Conservation (phyloP, 2,888 invertebrate genomes). For the Oegoconia quadripuncta region DNA sequence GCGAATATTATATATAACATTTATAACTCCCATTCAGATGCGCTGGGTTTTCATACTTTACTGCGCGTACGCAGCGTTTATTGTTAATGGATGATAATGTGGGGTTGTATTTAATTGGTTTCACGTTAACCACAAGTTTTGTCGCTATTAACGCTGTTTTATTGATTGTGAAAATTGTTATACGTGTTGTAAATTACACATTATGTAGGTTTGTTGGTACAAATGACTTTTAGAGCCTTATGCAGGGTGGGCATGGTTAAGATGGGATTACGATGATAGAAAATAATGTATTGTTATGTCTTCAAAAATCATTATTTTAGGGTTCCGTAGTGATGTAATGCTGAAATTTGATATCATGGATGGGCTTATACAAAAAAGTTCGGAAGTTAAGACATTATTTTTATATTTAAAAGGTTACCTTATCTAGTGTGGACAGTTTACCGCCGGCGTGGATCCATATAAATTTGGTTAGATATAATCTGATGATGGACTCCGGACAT, state of each 20-base stretch:
- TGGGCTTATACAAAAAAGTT: no score
- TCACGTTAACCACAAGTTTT: constrained; percentile 40
- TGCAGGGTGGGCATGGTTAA: not conserved
- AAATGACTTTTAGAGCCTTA: constrained; percentile 6
- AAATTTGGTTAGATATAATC: no score
- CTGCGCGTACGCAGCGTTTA: constrained; percentile 5
- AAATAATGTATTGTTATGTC: no score
- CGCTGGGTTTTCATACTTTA: constrained; percentile 9
- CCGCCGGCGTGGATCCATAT: no score
- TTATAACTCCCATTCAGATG: constrained; percentile 26
- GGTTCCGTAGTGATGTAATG: no score
- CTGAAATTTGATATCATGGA: no score
- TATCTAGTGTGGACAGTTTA: no score
- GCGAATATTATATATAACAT: constrained; percentile 72
- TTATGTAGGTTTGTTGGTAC: constrained; percentile 1
- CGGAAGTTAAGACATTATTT: no score
- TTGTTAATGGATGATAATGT: constrained; percentile 48
- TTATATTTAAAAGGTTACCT: no score
- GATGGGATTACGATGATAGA: no score
- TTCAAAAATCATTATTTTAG: no score
- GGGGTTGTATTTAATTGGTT: constrained; percentile 50
- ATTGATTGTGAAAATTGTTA: constrained; percentile 28
- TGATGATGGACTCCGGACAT: no score
- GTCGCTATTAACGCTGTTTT: constrained; percentile 49
- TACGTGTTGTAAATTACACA: constrained; percentile 9